A percentile compares a stretch with the other conserved stretches of the same genome.
Evolutionary conservation across 2,888 invertebrate species (phyloP).

Genomic region (Zaprionus lineosus): DNA sequence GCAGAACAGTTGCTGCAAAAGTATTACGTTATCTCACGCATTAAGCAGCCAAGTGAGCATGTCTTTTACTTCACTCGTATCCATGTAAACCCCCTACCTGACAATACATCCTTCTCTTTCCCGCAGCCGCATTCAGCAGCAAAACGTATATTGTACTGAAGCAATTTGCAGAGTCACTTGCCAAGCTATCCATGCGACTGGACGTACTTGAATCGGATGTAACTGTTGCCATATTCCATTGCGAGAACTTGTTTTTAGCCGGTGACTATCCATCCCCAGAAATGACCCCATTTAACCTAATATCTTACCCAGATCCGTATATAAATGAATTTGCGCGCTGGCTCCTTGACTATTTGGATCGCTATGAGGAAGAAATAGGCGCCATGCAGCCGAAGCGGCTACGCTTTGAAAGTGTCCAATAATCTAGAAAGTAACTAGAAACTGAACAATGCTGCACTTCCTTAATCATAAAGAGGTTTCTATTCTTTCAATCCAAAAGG

Average conservation of each 20-base stretch:
- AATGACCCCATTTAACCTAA: constrained; percentile 54
- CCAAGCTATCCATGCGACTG: constrained; percentile 79
- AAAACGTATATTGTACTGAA: constrained; percentile 76
- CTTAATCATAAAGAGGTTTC: too few relatives aligned
- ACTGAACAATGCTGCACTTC: too few relatives aligned
- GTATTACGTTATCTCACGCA: constrained; percentile 83
- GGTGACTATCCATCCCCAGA: constrained; percentile 69
- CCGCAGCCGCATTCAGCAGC: constrained; percentile 77
- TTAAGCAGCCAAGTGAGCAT: constrained; percentile 79
- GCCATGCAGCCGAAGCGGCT: constrained; percentile 12
- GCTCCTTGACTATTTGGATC: constrained; percentile 71
- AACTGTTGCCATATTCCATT: constrained; percentile 76
- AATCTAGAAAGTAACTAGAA: background rate
- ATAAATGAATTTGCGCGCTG: constrained; percentile 76
- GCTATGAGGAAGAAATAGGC: constrained; percentile 29
- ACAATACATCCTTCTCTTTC: background rate
- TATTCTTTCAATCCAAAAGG: too few relatives aligned
- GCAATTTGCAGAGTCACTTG: constrained; percentile 81
- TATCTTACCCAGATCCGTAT: constrained; percentile 74
- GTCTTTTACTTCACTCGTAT: constrained; percentile 14
- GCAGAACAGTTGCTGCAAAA: constrained; percentile 82
- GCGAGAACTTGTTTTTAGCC: constrained; percentile 78
- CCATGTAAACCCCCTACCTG: background rate
- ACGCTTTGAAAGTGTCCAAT: constrained; percentile 2
- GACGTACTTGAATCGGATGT: constrained; percentile 78